Conservation (phyloP, 2,797 vertebrate genomes). For the Cyprinella venusta region DNA sequence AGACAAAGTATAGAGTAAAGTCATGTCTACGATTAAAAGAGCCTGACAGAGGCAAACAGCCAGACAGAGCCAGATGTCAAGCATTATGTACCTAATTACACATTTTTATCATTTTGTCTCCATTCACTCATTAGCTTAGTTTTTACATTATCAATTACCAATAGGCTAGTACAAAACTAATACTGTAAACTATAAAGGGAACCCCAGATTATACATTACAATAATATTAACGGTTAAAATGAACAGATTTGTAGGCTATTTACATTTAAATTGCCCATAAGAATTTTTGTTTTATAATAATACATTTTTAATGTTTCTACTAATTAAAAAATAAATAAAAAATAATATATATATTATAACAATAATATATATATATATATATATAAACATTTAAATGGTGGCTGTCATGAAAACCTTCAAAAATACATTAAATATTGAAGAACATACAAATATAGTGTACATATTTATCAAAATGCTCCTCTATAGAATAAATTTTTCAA, state of each 20-base stretch:
- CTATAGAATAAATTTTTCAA: background rate
- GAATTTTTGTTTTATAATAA: no score
- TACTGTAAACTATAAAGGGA: background rate
- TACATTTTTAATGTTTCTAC: no score
- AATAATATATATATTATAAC: no score
- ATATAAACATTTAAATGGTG: no score
- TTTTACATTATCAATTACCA: background rate
- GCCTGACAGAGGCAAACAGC: background rate
- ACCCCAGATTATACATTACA: background rate
- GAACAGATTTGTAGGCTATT: background rate
- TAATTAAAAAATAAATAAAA: no score
- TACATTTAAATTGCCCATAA: background rate
- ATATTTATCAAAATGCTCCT: background rate
- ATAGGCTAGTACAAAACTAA: background rate
- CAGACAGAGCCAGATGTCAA: background rate
- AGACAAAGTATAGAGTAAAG: conserved; percentile 11
- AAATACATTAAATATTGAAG: background rate
- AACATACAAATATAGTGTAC: background rate
- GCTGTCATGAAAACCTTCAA: background rate
- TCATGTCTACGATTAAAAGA: background rate
- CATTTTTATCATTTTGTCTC: background rate
- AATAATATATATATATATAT: no score
- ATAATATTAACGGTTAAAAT: background rate
- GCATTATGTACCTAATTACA: background rate
- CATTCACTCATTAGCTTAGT: background rate